Evolutionary conservation across 2,888 invertebrate species (phyloP).

Genomic region (Dorcus hopei): DNA sequence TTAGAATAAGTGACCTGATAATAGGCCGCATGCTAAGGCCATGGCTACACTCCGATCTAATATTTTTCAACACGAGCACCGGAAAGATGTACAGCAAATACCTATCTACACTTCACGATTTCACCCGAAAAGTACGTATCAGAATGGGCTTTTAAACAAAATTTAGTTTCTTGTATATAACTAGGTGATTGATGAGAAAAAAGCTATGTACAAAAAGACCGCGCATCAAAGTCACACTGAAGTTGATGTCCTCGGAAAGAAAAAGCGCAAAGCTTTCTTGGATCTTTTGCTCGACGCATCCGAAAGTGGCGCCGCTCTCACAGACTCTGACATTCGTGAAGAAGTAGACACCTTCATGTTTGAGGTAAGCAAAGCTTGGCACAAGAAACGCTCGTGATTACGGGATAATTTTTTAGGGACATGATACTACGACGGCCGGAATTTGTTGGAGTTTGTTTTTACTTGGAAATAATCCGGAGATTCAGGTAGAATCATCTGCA

Average conservation of each 20-base stretch:
- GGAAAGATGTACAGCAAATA: neutral
- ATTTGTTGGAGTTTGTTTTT: conserved; percentile 42
- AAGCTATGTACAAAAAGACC: neutral
- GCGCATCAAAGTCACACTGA: neutral
- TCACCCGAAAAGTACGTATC: neutral
- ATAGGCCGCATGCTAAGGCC: neutral
- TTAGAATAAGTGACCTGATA: conserved; percentile 6
- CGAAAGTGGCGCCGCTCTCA: conserved; percentile 20
- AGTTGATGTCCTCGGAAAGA: neutral
- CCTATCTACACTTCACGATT: neutral
- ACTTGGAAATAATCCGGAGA: conserved; percentile 42
- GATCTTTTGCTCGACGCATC: conserved; percentile 10
- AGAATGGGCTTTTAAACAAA: neutral
- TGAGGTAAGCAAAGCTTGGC: neutral
- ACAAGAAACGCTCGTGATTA: neutral
- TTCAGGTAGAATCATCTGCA: conserved; percentile 35
- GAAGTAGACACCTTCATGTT: conserved; percentile 50
- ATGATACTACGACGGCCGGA: conserved; percentile 45
- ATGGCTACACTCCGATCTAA: neutral
- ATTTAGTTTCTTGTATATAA: neutral
- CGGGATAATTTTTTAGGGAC: conserved; percentile 36
- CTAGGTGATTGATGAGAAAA: conserved; percentile 25
- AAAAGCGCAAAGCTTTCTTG: conserved; percentile 5
- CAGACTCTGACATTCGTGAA: conserved; percentile 42
- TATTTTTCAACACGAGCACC: neutral